Evolutionary conservation across 53 echinoderm and acorn worm genomes (phyloP).

Genomic region (Stichopus horrens): DNA sequence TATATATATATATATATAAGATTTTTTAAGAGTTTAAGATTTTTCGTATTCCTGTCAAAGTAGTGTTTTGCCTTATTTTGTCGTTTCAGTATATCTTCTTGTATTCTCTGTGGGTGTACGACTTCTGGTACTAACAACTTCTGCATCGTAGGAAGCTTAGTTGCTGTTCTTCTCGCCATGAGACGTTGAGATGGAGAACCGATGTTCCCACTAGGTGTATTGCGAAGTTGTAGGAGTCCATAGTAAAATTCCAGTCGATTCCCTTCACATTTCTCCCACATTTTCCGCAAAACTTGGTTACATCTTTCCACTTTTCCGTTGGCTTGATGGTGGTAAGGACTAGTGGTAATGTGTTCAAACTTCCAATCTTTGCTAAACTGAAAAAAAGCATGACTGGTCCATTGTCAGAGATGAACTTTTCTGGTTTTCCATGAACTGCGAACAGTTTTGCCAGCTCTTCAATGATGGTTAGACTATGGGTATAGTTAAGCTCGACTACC

Average conservation of each 20-base stretch:
- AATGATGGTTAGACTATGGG: conserved; percentile 14
- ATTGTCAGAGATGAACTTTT: conserved; percentile 33
- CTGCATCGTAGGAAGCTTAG: conserved; percentile 32
- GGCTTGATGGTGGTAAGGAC: conserved; percentile 38
- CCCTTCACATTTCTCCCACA: conserved; percentile 42
- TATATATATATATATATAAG: too few relatives aligned
- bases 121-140: conserved; percentile 8
- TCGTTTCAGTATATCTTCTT: conserved; percentile 12
- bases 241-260: conserved; percentile 21
- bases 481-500: conserved; percentile 27
- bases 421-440: conserved; percentile 38
- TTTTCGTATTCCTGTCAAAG: conserved; percentile 23
- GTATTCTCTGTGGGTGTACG: background rate
- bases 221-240: conserved; percentile 30
- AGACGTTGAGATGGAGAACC: conserved; percentile 35
- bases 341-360: conserved; percentile 23
- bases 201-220: background rate
- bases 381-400: conserved; percentile 40
- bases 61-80: conserved; percentile 23
- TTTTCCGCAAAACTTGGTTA: conserved; percentile 21
- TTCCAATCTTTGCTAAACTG: conserved; percentile 28
- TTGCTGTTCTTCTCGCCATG: conserved; percentile 41
- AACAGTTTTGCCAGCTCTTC: conserved; percentile 27
- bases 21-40: too few relatives aligned
- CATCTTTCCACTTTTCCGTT: conserved; percentile 43